These are phyloP conservation scores for Actinostola sp. DNA, from an alignment of 92 coral and sea anemone genomes.

Conservation along the genomic window DNA sequence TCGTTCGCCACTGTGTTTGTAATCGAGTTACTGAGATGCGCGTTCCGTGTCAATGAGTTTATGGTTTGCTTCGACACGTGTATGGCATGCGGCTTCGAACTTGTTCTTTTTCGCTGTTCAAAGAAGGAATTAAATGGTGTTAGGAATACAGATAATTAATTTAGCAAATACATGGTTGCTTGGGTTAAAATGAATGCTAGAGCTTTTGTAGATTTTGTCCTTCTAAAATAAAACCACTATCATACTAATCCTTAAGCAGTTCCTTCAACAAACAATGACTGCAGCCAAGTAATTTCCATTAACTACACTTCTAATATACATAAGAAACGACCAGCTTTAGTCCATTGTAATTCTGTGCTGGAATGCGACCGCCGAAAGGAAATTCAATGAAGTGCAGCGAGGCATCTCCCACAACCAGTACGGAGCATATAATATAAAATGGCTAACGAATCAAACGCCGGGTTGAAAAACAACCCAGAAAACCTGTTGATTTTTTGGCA, in stretches of 20 bases:
- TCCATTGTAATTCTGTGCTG: slow-evolving; percentile 23
- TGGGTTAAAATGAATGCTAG: background rate
- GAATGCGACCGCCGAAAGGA: slow-evolving; percentile 19
- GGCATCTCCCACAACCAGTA: slow-evolving; percentile 8
- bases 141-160: background rate
- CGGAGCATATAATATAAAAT: background rate
- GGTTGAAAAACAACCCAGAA: background rate
- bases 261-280: slow-evolving; percentile 10
- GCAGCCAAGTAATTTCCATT: slow-evolving; percentile 19
- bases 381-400: background rate
- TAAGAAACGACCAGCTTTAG: slow-evolving; percentile 9
- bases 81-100: slow-evolving; percentile 14
- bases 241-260: slow-evolving; percentile 5
- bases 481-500: slow-evolving; percentile 28
- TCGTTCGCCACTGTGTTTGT: slow-evolving; percentile 20
- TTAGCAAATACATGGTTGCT: background rate
- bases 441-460: background rate
- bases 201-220: background rate
- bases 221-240: background rate
- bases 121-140: background rate
- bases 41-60: slow-evolving; percentile 18
- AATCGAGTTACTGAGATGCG: background rate
- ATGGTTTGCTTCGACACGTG: slow-evolving; percentile 24
- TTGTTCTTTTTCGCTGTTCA: slow-evolving; percentile 14
- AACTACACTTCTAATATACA: slow-evolving; percentile 10